Evolutionary conservation across 2,888 invertebrate genomes (phyloP), one percentile per base, ranked within the genome.

Genomic region (Harpalus rubripes): DNA sequence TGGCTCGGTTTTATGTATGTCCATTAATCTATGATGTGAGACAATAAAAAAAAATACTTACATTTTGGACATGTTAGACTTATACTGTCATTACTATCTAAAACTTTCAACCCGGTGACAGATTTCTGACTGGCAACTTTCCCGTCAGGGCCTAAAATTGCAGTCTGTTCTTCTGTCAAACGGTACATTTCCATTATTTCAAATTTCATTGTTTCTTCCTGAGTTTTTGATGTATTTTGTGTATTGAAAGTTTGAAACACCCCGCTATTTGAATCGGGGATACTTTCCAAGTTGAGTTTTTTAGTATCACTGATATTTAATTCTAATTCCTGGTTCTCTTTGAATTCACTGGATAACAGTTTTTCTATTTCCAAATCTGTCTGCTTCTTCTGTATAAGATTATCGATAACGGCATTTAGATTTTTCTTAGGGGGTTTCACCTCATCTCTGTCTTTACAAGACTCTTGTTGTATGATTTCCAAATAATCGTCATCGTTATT

Each of bases 91-190:
- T 44, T 74, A 44, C 16, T 87, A 86, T 85, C 85, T 68, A 22
- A 18, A 44, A 74, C 41, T 44, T 74, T 44, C 12, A 74, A 16
- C 15, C 44, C 89, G 88, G 22, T 92, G 87, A 59, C 44, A 12
- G 52, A 26, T 68, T 68, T 81, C 52, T 76, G 84, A 65, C 52
- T 78, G 1, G 80, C 15, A 32, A 92, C 92, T 88, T 94, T 94
- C n/a, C 96, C 96, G 90, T 95, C 95, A 2, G 92, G 91, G 86
- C 94, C 95, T 56, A 96, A 90, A 61, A 94, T 91, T 7, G 93
- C 95, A 87, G 93, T 93, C 86, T 93, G 91, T n/a, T 91, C 90
- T 68, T 91, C 90, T 87, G 93, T 90, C 87, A 93, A 93, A 86
- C 89, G 92, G 88, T 94, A 93, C 86, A 93, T 91, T 90, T 93